These are phyloP conservation scores for Drosophila histrio DNA, from an alignment of 2,888 invertebrate genomes.

Conservation along the genomic window DNA sequence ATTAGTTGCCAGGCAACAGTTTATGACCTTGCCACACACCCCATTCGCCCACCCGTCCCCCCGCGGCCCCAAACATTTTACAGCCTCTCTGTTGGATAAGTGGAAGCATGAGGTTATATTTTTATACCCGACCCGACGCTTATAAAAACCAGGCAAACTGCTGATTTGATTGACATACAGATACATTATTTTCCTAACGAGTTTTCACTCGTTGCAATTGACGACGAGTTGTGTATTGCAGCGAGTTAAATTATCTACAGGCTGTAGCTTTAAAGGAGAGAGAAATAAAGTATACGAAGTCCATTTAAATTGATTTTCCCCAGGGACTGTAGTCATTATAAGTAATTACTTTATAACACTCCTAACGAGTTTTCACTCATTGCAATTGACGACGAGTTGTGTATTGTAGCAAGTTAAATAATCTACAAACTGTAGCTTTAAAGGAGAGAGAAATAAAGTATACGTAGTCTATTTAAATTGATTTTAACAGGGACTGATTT, in stretches of 20 bases:
- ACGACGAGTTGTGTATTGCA: not conserved
- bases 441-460: too few relatives aligned
- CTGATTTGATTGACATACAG: constrained; percentile 13
- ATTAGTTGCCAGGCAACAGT: constrained; percentile 43
- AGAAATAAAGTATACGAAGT: too few relatives aligned
- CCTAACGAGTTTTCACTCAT: not conserved
- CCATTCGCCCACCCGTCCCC: too few relatives aligned
- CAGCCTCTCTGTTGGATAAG: not conserved
- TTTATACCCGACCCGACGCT: not conserved
- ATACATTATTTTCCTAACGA: not conserved
- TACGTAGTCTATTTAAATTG: too few relatives aligned
- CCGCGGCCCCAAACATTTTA: constrained; percentile 21
- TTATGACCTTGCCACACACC: constrained; percentile 22
- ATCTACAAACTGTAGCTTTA: not conserved
- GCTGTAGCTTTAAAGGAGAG: too few relatives aligned
- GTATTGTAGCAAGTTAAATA: not conserved
- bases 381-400: not conserved
- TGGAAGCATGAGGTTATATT: not conserved
- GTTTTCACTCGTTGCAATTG: not conserved
- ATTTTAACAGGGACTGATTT: too few relatives aligned
- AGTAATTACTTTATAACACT: too few relatives aligned
- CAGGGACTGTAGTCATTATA: too few relatives aligned
- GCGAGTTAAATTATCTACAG: not conserved
- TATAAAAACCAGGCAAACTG: constrained; percentile 12
- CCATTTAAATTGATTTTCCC: too few relatives aligned